Conservation (phyloP, 2,113 vertebrate species). For the Prunella himalayana region DNA sequence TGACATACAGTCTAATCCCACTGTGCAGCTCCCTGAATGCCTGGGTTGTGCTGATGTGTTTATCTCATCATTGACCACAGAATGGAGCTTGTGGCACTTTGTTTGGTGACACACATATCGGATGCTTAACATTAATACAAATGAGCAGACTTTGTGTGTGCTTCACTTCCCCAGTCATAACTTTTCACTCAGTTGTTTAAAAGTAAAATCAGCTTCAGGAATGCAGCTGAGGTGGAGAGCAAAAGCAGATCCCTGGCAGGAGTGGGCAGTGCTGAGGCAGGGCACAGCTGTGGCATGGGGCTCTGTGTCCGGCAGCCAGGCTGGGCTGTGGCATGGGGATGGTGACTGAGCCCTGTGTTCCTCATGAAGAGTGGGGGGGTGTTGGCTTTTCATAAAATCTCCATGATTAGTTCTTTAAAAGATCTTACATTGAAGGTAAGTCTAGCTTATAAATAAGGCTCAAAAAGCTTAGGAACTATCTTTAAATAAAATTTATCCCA, state of each 20-base stretch:
- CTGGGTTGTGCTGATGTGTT: background rate
- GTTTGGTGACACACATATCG: background rate
- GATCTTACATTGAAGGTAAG: background rate
- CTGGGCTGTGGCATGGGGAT: too few species aligned
- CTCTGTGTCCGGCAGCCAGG: background rate
- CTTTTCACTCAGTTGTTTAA: background rate
- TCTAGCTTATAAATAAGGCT: background rate
- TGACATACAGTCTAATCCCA: background rate
- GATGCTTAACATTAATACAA: background rate
- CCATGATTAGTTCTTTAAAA: background rate
- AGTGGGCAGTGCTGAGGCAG: too few species aligned
- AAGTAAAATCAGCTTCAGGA: background rate
- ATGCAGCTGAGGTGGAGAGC: background rate
- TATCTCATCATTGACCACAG: background rate
- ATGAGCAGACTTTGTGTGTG: background rate
- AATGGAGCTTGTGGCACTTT: background rate
- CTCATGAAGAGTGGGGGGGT: accelerated
- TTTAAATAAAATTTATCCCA: background rate
- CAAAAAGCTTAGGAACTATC: background rate
- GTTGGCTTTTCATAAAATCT: background rate
- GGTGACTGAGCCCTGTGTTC: background rate
- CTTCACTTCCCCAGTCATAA: background rate
- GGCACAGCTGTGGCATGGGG: accelerated
- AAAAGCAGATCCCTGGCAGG: background rate
- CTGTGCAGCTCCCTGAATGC: background rate